Base-by-base conservation (phyloP, 2,797 vertebrate species). In the Trichosurus vulpecula region DNA sequence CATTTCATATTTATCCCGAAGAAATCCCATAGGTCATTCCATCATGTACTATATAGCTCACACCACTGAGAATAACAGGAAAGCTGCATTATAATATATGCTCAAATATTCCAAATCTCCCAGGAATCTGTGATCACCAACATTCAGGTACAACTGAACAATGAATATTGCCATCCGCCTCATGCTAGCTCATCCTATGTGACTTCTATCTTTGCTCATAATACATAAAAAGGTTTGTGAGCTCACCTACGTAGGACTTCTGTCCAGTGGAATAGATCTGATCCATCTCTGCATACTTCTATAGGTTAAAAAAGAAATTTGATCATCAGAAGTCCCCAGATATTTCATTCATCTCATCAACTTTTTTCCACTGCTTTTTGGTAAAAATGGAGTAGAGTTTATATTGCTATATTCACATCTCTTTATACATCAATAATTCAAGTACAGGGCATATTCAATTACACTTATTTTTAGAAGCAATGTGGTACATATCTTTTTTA, bases 11-110 rank as follows among this genome's bases (percentile, higher is more conserved):
- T 94, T 81, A 94, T 95, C 74, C 90, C 51, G 19, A 25, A 55
- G n/a, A 90, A 56, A 89, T 90, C 30, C 56, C 52, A 53, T 35
- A 54, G 0, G 81, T 90, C 92, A 19, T 41, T 93, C 11, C 54
- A 53, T 14, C 94, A 93, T 41, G 93, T 61, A 47, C 93, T 53
- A 52, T 51, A 1, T 14, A 66, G 8, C 54, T 13, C 27, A 87
- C 53, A 93, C 61, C 94, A 53, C 94, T 90, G 92, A 95, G 30
- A 25, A 0, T 57, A 61, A 96, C 91, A 91, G 52, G 30, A 96
- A 97, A 97, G 93, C 8, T 25, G n/a, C 22, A 9, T 47, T 47
- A 25, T 81, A 25, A 47, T 25, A 47, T 47, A 25, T 81, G 41
- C 74, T 47, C 74, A 81, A 47, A 81, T 81, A 47, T 81, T 47